A percentile compares a stretch with the other conserved stretches of the same genome.
Evolutionary conservation across 2,113 vertebrate genomes (phyloP).

Genomic region (Sceloporus undulatus): DNA sequence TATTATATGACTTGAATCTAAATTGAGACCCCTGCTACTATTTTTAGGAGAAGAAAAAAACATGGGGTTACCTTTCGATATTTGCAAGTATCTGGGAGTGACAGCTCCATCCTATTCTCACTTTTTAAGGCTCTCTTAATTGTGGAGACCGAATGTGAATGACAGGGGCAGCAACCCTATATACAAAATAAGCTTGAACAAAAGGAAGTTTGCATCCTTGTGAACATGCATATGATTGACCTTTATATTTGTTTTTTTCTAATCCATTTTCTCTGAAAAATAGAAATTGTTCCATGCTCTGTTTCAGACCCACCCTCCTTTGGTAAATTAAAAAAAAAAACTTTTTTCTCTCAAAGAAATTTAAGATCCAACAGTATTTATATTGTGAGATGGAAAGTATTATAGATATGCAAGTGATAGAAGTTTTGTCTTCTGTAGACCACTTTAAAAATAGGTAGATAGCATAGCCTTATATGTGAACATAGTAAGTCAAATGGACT

Average conservation of each 20-base stretch:
- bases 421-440: constrained; percentile 4
- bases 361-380: not conserved
- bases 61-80: not conserved
- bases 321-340: not conserved
- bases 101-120: not conserved
- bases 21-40: not conserved
- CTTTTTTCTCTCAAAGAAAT: not conserved
- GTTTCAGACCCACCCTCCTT: not conserved
- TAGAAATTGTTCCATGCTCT: not conserved
- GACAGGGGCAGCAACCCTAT: not conserved
- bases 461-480: not conserved
- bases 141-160: not conserved
- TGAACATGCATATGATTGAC: not conserved
- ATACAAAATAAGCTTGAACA: not conserved
- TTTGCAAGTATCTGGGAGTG: not conserved
- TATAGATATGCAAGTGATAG: constrained; percentile 25
- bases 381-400: constrained; percentile 13
- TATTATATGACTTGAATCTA: not conserved
- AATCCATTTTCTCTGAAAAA: not conserved
- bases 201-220: not conserved
- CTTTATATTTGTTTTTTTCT: not conserved
- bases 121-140: not conserved
- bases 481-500: constrained; percentile 37
- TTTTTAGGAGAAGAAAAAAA: not conserved
- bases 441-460: constrained; percentile 41